These are phyloP conservation scores for Orchesella cincta DNA, from an alignment of 1,140 invertebrate genomes.

Conservation along the genomic window DNA sequence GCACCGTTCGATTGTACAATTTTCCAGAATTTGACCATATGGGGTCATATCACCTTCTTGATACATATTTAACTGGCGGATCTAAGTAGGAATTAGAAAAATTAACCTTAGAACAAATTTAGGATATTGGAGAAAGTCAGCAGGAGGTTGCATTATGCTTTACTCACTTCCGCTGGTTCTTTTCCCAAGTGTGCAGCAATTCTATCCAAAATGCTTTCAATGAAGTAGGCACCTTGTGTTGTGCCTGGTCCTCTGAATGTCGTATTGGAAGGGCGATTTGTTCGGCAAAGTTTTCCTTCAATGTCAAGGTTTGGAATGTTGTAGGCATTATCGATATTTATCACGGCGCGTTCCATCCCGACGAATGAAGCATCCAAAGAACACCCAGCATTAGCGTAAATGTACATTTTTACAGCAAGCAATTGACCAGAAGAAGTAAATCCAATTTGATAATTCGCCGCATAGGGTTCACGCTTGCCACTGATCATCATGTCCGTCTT, in stretches of 20 bases:
- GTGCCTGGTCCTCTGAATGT: constrained; percentile 58
- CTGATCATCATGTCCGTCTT: constrained; percentile 63
- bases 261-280: constrained; percentile 58
- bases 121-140: too few species aligned
- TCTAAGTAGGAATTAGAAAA: constrained; percentile 50
- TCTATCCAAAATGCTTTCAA: constrained; percentile 55
- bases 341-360: constrained; percentile 52
- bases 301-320: constrained; percentile 52
- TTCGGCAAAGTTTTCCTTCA: constrained; percentile 54
- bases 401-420: constrained; percentile 55
- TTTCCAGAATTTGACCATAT: constrained; percentile 56
- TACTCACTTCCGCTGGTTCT: constrained; percentile 53
- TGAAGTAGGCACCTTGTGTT: constrained; percentile 57
- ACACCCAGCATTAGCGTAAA: constrained; percentile 59
- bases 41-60: constrained; percentile 56
- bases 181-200: constrained; percentile 54
- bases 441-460: constrained; percentile 61
- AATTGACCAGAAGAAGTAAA: constrained; percentile 57
- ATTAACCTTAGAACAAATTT: not conserved
- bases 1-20: constrained; percentile 57
- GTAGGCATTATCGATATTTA: constrained; percentile 53
- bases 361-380: constrained; percentile 58
- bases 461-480: constrained; percentile 62
- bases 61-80: constrained; percentile 59
- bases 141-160: too few species aligned